These are phyloP conservation scores for Tribolium madens DNA, from an alignment of 1,140 invertebrate species.

Conservation along the genomic window DNA sequence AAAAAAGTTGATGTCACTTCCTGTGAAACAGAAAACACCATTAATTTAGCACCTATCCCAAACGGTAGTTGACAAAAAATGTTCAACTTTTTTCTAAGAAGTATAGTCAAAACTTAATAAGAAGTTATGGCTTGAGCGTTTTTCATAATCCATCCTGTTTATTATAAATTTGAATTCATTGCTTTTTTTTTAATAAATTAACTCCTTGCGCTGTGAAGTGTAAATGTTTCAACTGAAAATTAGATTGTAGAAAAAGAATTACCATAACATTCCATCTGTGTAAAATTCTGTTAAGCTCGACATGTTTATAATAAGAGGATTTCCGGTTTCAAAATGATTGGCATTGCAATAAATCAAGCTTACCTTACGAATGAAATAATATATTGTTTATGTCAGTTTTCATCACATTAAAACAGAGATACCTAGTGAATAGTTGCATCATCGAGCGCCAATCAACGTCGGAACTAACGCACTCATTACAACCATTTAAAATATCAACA, in stretches of 20 bases:
- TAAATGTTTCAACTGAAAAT: too few species aligned
- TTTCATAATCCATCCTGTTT: too few species aligned
- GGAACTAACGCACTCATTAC: not conserved
- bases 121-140: too few species aligned
- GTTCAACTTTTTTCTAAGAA: too few species aligned
- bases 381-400: not conserved
- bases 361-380: not conserved
- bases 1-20: too few species aligned
- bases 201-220: too few species aligned
- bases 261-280: not conserved
- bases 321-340: not conserved
- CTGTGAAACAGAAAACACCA: too few species aligned
- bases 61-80: too few species aligned
- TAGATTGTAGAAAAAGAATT: not conserved
- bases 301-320: not conserved
- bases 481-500: not conserved
- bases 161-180: too few species aligned
- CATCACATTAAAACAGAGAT: not conserved
- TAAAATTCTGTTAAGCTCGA: not conserved
- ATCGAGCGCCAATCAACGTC: not conserved
- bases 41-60: too few species aligned
- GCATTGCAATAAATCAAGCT: not conserved
- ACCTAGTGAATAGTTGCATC: not conserved
- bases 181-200: too few species aligned
- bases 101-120: too few species aligned